Conservation (phyloP, 2,113 vertebrate genomes). For the Meriones unguiculatus region DNA sequence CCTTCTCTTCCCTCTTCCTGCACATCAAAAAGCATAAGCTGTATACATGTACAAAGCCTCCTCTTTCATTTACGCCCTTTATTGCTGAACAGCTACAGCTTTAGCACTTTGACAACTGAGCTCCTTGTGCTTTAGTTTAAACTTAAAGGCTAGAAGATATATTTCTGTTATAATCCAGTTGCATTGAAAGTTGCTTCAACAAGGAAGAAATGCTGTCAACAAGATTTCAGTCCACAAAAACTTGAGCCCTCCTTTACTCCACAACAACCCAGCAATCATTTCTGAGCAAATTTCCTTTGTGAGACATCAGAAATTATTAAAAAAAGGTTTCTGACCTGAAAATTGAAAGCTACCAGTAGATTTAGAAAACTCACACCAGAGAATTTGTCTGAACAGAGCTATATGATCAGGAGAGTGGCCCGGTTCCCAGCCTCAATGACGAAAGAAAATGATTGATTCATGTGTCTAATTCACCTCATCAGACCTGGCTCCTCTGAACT, state of each 20-base stretch:
- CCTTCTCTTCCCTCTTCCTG: not conserved
- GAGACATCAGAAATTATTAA: not conserved
- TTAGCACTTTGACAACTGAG: not conserved
- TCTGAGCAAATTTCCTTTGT: not conserved
- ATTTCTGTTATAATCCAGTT: not conserved
- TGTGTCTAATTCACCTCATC: not conserved
- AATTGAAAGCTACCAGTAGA: not conserved
- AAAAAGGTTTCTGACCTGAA: not conserved
- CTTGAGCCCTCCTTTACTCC: not conserved
- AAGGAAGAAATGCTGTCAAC: not conserved
- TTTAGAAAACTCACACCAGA: not conserved
- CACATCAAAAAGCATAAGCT: not conserved
- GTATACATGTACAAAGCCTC: not conserved
- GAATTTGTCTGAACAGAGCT: too few species aligned
- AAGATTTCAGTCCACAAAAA: not conserved
- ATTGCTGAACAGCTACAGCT: not conserved
- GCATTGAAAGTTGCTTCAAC: not conserved
- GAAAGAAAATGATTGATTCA: not conserved
- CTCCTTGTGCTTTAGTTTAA: not conserved
- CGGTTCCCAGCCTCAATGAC: not conserved
- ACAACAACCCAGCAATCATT: not conserved
- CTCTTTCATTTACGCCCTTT: not conserved
- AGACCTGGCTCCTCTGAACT: too few species aligned
- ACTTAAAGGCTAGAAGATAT: not conserved
- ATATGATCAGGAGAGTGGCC: not conserved